phyloP scores from a whole-genome alignment of 2,113 vertebrate genomes.

The Edolisoma coerulescens region DNA sequence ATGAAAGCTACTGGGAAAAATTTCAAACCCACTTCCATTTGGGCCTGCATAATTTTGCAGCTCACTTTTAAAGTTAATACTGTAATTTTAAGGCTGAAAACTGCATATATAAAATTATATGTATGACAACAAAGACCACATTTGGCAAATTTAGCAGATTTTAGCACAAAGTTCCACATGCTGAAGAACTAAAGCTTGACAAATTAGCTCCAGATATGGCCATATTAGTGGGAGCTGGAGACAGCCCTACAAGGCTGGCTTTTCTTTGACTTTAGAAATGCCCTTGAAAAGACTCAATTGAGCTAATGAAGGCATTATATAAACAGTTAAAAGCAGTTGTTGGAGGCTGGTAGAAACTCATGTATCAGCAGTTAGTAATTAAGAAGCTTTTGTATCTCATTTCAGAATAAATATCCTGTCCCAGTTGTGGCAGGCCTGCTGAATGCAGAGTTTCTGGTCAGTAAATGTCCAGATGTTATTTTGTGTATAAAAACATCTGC shows the following conservation, averaged over 20 bases:
- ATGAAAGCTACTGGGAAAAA: slow-evolving; percentile 1
- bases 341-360: not conserved
- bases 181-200: not conserved
- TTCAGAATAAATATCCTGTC: not conserved
- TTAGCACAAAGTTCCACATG: not conserved
- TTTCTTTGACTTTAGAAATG: not conserved
- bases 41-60: not conserved
- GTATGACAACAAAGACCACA: not conserved
- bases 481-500: rapidly evolving
- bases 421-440: not conserved
- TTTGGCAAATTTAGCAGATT: not conserved
- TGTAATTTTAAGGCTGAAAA: slow-evolving; percentile 18
- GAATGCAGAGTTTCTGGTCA: not conserved
- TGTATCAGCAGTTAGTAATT: not conserved
- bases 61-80: not conserved
- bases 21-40: slow-evolving; percentile 17
- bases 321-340: not conserved
- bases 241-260: not conserved
- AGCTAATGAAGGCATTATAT: not conserved
- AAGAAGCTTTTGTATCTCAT: not conserved
- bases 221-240: not conserved
- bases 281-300: not conserved
- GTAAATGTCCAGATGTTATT: not conserved
- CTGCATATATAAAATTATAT: not conserved
- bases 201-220: slow-evolving; percentile 39